A percentile compares a stretch with the other conserved stretches of the same genome.
Conservation (phyloP, 1,140 invertebrate genomes). For the Formica selysi region DNA sequence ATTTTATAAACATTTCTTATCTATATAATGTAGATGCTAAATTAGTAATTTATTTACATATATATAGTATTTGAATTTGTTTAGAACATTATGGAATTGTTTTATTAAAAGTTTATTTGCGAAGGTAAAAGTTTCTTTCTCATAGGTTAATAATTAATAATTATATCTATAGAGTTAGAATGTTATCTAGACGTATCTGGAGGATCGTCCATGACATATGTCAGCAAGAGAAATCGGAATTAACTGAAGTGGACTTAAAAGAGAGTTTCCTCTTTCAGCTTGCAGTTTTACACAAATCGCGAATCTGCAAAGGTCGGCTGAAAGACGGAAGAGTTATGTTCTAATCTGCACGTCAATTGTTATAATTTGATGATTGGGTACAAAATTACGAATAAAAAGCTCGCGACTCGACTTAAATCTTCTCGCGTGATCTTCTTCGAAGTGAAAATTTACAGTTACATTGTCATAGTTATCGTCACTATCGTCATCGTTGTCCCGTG, state of each 20-base stretch:
- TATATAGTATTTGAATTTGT: not conserved
- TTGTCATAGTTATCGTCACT: not conserved
- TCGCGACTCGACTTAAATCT: not conserved
- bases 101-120: not conserved
- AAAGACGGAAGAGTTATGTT: conserved; percentile 38
- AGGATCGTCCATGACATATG: not conserved
- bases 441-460: conserved; percentile 39
- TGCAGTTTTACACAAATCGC: not conserved
- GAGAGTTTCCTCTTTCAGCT: conserved; percentile 39
- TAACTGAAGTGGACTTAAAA: conserved; percentile 23
- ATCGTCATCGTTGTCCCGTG: conserved; percentile 22
- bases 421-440: conserved; percentile 12
- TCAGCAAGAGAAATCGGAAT: conserved; percentile 20
- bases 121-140: too few relatives aligned
- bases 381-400: conserved; percentile 32
- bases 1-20: not conserved
- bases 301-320: conserved; percentile 32
- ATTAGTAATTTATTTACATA: not conserved
- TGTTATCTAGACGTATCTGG: too few relatives aligned
- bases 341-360: conserved; percentile 39
- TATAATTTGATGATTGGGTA: conserved; percentile 49
- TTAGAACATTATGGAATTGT: not conserved
- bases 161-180: too few relatives aligned
- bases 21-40: not conserved
- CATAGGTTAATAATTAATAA: too few relatives aligned